A percentile compares a stretch with the other conserved stretches of the same genome.
Evolutionary conservation across 2,888 invertebrate genomes (phyloP).

Genomic region (Limnephilus marmoratus): DNA sequence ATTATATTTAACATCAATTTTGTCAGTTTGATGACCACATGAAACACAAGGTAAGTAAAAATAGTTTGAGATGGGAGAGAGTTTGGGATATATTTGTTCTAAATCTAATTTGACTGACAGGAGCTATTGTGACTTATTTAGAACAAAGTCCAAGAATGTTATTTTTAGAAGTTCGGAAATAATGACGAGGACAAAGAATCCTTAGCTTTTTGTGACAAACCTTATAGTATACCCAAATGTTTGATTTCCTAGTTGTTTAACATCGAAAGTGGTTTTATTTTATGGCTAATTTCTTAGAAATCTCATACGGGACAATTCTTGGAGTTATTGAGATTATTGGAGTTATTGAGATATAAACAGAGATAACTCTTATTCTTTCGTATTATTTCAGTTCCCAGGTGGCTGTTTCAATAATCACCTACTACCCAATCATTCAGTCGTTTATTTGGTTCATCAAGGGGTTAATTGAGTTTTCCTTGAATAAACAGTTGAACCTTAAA

Average conservation of each 20-base stretch:
- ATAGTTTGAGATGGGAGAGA: neutral
- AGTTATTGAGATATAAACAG: neutral
- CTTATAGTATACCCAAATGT: neutral
- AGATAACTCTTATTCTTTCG: neutral
- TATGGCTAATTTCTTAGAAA: neutral
- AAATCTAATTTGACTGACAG: neutral
- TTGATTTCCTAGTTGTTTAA: neutral
- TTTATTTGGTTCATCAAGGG: neutral
- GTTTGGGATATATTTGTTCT: neutral
- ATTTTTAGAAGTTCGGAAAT: neutral
- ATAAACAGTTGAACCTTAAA: too few species aligned
- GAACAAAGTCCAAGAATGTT: constrained; percentile 4
- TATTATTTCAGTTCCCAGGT: neutral
- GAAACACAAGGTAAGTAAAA: constrained; percentile 18
- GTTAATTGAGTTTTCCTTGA: neutral
- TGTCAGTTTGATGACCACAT: neutral
- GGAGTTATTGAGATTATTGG: neutral
- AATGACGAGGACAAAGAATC: neutral
- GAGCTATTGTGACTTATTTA: neutral
- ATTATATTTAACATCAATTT: neutral
- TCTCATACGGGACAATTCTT: too few species aligned
- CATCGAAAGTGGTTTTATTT: neutral
- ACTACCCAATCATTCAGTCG: neutral
- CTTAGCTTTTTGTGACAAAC: neutral
- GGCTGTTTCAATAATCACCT: too few species aligned